Evolutionary conservation across 2,113 vertebrate genomes (phyloP).

Genomic region (Ploceus nigricollis): DNA sequence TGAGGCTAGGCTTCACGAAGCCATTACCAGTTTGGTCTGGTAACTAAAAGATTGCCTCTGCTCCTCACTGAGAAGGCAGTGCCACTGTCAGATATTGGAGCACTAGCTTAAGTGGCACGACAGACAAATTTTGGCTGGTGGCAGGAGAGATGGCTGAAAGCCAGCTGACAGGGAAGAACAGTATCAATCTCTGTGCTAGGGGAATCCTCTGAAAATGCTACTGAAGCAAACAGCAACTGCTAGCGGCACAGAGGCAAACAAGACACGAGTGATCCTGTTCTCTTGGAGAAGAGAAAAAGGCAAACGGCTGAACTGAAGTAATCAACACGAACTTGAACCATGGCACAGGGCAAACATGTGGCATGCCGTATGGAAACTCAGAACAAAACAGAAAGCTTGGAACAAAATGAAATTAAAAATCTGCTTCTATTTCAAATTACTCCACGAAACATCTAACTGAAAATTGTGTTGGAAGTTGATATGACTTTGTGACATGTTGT

Average conservation of each 20-base stretch:
- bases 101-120: constrained; percentile 16
- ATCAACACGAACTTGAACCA: constrained; percentile 26
- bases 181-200: not conserved
- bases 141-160: constrained; percentile 40
- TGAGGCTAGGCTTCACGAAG: not conserved
- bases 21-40: not conserved
- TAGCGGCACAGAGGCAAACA: not conserved
- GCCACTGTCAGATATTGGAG: not conserved
- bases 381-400: constrained; percentile 62
- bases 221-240: not conserved
- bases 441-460: constrained; percentile 21
- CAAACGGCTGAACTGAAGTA: constrained; percentile 3
- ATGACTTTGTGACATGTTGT: constrained; percentile 46
- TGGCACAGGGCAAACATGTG: constrained; percentile 55
- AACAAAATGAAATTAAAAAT: constrained; percentile 60
- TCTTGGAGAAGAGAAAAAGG: not conserved
- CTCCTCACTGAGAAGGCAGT: not conserved
- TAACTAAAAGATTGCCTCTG: not conserved
- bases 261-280: not conserved
- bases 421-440: constrained; percentile 53
- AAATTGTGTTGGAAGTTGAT: constrained; percentile 29
- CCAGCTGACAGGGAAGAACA: constrained; percentile 34
- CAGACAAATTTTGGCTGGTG: constrained; percentile 42
- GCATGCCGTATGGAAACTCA: constrained; percentile 34
- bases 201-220: constrained; percentile 25